Percentiles rank a stretch among this genome's conserved stretches.
Conservation (phyloP, 2,888 invertebrate species). For the Heliconius aoede region DNA sequence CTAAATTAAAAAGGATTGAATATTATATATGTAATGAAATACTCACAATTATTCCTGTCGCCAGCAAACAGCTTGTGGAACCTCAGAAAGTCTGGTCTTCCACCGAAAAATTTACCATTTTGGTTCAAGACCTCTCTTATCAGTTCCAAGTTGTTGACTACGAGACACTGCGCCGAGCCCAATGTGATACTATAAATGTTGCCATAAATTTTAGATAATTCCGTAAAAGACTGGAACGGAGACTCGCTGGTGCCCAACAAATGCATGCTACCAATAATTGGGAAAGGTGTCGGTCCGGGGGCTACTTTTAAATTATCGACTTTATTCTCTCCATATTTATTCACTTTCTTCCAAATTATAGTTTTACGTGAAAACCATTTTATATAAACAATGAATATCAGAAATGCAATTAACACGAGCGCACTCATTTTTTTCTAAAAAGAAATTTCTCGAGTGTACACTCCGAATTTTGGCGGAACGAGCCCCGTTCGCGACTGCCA, state of each 20-base stretch:
- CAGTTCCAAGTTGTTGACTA: conserved; percentile 88
- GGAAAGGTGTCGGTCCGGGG: conserved; percentile 87
- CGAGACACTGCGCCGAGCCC: conserved; percentile 87
- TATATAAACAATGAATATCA: conserved; percentile 62
- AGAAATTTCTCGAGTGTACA: conserved; percentile 63
- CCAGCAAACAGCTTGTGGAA: conserved; percentile 93
- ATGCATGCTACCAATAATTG: conserved; percentile 88
- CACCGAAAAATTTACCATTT: conserved; percentile 92
- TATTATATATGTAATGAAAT: conserved; percentile 40
- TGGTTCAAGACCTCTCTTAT: conserved; percentile 90
- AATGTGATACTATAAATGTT: conserved; percentile 88
- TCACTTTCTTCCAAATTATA: conserved; percentile 55
- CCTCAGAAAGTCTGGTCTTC: conserved; percentile 91
- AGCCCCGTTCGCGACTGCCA: conserved; percentile 57
- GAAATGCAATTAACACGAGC: conserved; percentile 64
- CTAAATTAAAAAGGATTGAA: not conserved
- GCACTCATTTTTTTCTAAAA: conserved; percentile 73
- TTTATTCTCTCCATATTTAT: conserved; percentile 58
- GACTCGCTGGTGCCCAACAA: conserved; percentile 85
- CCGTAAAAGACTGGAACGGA: conserved; percentile 89
- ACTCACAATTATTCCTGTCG: conserved; percentile 94
- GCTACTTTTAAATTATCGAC: conserved; percentile 68
- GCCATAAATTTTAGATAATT: conserved; percentile 87
- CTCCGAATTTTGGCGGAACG: conserved; percentile 67
- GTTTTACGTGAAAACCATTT: conserved; percentile 61